Base-by-base conservation (phyloP, 2,888 invertebrate genomes). In the Hermaeophaga mercurialis region DNA sequence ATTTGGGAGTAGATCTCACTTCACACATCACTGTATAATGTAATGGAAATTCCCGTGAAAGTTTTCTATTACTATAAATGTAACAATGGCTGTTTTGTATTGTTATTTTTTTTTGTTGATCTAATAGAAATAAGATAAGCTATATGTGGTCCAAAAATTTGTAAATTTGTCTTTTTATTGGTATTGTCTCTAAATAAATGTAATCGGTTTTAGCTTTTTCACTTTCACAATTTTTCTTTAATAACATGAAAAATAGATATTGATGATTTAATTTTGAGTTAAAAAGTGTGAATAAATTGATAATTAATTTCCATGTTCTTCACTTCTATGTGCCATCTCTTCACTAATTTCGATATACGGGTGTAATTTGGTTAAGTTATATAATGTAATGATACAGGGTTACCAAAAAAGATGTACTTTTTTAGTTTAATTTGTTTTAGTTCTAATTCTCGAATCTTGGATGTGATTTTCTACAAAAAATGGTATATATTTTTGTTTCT, bases 71-170 rank as follows among this genome's bases (percentile, higher is more conserved):
- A 46, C 41, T 61, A 64, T 43, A 65, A 65, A 60, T 67, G 69
- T 71, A 70, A 70, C 67, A 67, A 72, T 73, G 73, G 73, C 73
- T 74, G 73, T 74, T 73, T 63, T 68, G 69, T 66, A 66, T 72
- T 73, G 71, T 72, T 73, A 69, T 68, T 53, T 59, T 60, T 69
- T 69, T 69, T 70, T 73, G 69, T 69, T 72, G 66, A 67, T 68
- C 48, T 55, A 38, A 43, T 61, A 59, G 56, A 48, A 31, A 19
- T 58, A 59, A 59, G 56, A 57, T 58, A 59, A 36, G 34, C 26
- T 56, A 55, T 61, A 58, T 54, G 61, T 62, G 63, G 65, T 65
- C 65, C 63, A 64, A 66, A 54, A 59, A n/a, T n/a, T n/a, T n/a
- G n/a, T n/a, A n/a, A 41, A 33, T 50, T 50, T 43, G 31, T 50